Evolutionary conservation across 2,888 invertebrate species (phyloP).

Genomic region (Epiblema foenella): DNA sequence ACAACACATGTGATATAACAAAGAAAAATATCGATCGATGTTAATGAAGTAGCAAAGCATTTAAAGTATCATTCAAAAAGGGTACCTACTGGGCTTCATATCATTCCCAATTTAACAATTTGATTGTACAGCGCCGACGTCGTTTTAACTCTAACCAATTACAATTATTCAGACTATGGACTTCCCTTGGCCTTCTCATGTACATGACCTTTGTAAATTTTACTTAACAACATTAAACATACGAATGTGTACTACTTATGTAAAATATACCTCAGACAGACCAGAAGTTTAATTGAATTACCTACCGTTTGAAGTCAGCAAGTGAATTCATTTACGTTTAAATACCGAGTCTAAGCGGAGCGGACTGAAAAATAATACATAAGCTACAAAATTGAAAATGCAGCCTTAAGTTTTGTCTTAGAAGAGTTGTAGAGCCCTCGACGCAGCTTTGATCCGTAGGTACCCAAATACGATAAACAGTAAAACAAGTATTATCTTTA

Average conservation of each 20-base stretch:
- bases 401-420: too few species aligned
- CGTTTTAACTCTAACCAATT: conserved; percentile 1
- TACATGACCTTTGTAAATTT: conserved; percentile 10
- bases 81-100: not conserved
- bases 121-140: not conserved
- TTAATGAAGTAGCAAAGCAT: not conserved
- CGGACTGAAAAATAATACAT: too few species aligned
- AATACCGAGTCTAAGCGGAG: too few species aligned
- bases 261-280: not conserved
- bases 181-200: not conserved
- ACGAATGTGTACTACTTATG: not conserved
- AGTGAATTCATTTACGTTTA: not conserved
- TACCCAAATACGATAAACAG: too few species aligned
- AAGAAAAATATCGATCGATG: not conserved
- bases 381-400: too few species aligned
- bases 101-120: conserved; percentile 4
- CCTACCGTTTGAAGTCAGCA: not conserved
- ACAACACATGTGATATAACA: not conserved
- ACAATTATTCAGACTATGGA: conserved; percentile 6
- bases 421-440: too few species aligned
- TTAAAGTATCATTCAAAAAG: not conserved
- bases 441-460: too few species aligned
- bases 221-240: not conserved
- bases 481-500: too few species aligned
- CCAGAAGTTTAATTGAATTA: not conserved